Evolutionary conservation across 2,113 vertebrate species (phyloP).

Genomic region (Myotis yumanensis): DNA sequence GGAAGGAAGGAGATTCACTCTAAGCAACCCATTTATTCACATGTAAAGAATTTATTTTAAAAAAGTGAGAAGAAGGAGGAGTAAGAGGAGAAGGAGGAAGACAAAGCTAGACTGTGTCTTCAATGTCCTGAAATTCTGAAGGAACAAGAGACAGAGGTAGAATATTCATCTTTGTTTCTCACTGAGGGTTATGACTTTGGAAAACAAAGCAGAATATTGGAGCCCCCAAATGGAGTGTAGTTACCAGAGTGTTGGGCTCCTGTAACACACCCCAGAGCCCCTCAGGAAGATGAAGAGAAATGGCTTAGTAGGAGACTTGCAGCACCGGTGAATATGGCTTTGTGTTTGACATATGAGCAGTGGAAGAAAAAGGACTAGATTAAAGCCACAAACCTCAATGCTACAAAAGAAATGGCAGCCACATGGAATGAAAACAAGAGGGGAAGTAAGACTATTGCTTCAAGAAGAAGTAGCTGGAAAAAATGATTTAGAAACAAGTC

Average conservation of each 20-base stretch:
- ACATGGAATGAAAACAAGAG: background rate
- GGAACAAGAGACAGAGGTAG: background rate
- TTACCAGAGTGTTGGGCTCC: background rate
- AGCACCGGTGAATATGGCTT: background rate
- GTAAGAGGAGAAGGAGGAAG: background rate
- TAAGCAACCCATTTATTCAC: background rate
- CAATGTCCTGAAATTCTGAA: background rate
- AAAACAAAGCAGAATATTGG: background rate
- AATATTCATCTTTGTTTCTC: background rate
- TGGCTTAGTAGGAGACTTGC: background rate
- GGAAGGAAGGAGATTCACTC: background rate
- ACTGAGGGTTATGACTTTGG: background rate
- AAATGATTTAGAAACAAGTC: background rate
- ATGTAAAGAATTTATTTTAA: background rate
- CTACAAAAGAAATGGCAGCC: background rate
- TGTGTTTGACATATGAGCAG: background rate
- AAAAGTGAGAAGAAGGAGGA: no score
- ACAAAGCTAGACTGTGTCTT: background rate
- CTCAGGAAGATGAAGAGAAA: background rate
- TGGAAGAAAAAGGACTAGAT: background rate
- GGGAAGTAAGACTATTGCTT: background rate
- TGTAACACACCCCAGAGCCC: background rate
- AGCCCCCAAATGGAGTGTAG: background rate
- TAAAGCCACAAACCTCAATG: rapidly evolving
- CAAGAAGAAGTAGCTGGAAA: background rate